Evolutionary conservation across 2,888 invertebrate genomes (phyloP), one percentile per base, ranked within the genome.

Genomic region (Lamellibrachia columna): DNA sequence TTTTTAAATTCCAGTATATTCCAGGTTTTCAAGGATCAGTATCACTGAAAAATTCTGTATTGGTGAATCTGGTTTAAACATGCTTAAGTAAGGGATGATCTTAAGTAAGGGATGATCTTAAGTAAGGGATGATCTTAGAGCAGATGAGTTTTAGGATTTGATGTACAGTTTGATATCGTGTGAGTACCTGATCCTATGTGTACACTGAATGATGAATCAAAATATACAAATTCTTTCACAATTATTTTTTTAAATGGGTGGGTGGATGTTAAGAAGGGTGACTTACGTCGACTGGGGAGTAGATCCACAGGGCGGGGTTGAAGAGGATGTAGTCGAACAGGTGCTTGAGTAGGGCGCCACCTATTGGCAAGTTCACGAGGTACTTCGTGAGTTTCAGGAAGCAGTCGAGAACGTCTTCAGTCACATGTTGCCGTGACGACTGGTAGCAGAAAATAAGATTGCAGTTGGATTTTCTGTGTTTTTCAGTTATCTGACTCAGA

Each of bases 301-400:
- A 98, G 96, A 99, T 99, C 99, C 99, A 99, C 94, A 99, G 97
- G 58, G 99, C 98, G 9, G 99, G 99, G 97, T 99, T 99, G 98
- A 99, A 99, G 94, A 99, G 98, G 93, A 99, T 98, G 97, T 99
- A 99, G 97, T 99, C 99, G 97, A 99, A 97, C 95, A 99, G 98
- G 98, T 99, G 99, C 94, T 97, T 97, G 92, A 97, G 96, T 8
- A 96, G 95, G 0, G 95, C 94, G 11, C 95, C 95, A 22, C 96
- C 96, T 15, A 95, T 94, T 0, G 96, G 96, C 90, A 96, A 94
- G 55, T 94, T 94, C 22, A 96, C 96, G 58, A 96, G 94, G 93
- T 95, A 96, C 94, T 97, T 96, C 28, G 97, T 97, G 94, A 97
- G 95, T 91, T 95, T 95, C 91, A 97, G 95, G 94, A 97, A 96